These are phyloP conservation scores for Tetragonisca angustula DNA, from an alignment of 2,888 invertebrate species.

Conservation along the genomic window DNA sequence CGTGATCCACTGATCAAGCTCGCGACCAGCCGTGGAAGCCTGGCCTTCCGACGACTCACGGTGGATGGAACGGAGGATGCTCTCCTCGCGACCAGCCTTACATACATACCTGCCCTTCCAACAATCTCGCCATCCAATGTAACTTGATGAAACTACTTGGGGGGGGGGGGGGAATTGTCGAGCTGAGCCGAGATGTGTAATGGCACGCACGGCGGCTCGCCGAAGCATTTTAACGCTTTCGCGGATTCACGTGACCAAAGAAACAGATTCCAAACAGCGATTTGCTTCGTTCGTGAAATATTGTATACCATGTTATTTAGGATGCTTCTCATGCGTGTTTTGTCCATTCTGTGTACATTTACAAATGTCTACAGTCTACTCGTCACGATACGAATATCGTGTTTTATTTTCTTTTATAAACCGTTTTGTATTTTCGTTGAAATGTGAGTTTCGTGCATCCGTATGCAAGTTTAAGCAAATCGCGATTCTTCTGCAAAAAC, in stretches of 20 bases:
- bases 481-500: too few species aligned
- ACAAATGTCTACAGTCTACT: too few species aligned
- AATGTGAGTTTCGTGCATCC: too few species aligned
- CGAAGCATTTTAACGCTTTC: neutral
- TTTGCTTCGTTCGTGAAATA: too few species aligned
- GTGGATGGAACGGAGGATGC: conserved; percentile 20
- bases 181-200: neutral
- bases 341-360: too few species aligned
- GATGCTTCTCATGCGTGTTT: too few species aligned
- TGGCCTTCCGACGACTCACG: conserved; percentile 24
- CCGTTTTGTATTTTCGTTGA: too few species aligned
- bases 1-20: conserved; percentile 66
- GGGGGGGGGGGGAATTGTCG: conserved; percentile 34
- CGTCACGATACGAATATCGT: too few species aligned
- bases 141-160: conserved; percentile 42
- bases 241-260: neutral
- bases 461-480: too few species aligned
- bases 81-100: neutral
- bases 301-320: too few species aligned
- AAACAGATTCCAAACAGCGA: too few species aligned
- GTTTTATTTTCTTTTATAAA: too few species aligned
- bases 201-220: neutral
- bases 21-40: conserved; percentile 43
- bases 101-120: neutral
- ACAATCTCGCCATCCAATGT: neutral